Base-by-base conservation (phyloP, 2,797 vertebrate species). In the Enteromius radiatus region DNA sequence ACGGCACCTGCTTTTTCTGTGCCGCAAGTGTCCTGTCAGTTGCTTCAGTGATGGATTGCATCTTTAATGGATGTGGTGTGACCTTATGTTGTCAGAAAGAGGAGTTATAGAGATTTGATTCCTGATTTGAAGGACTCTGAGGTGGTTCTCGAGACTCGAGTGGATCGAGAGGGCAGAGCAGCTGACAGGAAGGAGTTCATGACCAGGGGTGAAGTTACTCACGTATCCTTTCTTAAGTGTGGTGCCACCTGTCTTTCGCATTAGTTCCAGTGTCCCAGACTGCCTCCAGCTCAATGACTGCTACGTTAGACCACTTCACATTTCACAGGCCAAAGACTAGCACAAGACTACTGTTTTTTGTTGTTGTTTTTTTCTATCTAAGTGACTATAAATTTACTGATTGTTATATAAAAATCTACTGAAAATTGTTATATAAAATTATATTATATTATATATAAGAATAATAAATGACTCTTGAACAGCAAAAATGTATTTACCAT, bases 121-220 rank as follows among this genome's bases (percentile, higher is more conserved):
- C 70, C 59, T 65, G 56, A 74, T 75, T 75, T 75, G 59, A 81
- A 64, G 43, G 10, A 19, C 19, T 63, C n/a, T 11, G 33, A 43
- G 70, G 26, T 76, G 63, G 71, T 43, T 41, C 80, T 68, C 23
- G 26, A 17, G 63, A 41, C 63, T 59, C 26, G 23, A 36, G 45
- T 12, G 14, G 61, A 68, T 56, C 33, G 36, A 75, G 71, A 67
- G 61, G 63, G 19, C 26, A 56, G 71, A 82, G 61, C 63, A 82
- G 80, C 80, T 82, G 80, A 82, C 80, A 76, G 80, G 80, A 82
- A 82, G 61, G 23, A 38, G 63, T 82, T 76, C 33, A 43, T 43
- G 71, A 68, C 61, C 36, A 65, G 80, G 71, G 61, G 33, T 82
- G 80, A 82, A 56, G 71, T 76, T 76, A 82, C 71, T 76, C 26